Base-by-base conservation (phyloP, 1,140 invertebrate genomes). In the Cydia amplana region DNA sequence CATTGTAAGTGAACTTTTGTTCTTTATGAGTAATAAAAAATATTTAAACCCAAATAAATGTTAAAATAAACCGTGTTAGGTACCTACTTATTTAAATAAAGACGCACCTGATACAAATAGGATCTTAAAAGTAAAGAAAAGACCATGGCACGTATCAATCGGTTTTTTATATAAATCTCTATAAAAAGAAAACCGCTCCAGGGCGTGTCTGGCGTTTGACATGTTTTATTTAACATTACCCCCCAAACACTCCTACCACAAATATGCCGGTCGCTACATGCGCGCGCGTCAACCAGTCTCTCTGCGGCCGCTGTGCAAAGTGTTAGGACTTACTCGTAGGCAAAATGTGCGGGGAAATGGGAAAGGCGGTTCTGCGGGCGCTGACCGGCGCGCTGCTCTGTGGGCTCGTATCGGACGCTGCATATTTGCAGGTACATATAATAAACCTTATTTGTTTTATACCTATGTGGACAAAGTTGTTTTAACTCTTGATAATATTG, bases 311-410 rank as follows among this genome's bases (percentile, higher is more conserved):
- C 6, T 32, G 65, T 36, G 14, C 65, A 12, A 70, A 74, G 51
- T 74, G 60, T 28, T 18, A 63, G 4, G 49, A 51, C 4, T n/a
- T 55, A 55, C 51, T 67, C 23, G 9, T 70, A 70, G 65, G 65
- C 75, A 88, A 80, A 77, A 91, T 92, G 89, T 92, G 91, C 74
- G 91, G 91, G 67, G 89, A 91, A 77, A 92, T 91, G 89, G 91
- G 91, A 32, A 91, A 91, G 76, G 91, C 91, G 9, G 91, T 92
- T 6, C 78, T 91, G 81, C 77, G 91, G 72, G 91, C 91, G 80
- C 83, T 92, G 20, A 92, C 91, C 2, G 86, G 87, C 5, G 89
- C 89, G n/a, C 79, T 92, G 70, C 83, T 92, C 72, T 91, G 86
- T 79, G 86, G 85, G 9, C 72, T 92, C n/a, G 89, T 89, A 5